A percentile compares a stretch with the other conserved stretches of the same genome.
These are phyloP conservation scores for Tetheella fluctuosa DNA, from an alignment of 2,888 invertebrate genomes.

Conservation along the genomic window DNA sequence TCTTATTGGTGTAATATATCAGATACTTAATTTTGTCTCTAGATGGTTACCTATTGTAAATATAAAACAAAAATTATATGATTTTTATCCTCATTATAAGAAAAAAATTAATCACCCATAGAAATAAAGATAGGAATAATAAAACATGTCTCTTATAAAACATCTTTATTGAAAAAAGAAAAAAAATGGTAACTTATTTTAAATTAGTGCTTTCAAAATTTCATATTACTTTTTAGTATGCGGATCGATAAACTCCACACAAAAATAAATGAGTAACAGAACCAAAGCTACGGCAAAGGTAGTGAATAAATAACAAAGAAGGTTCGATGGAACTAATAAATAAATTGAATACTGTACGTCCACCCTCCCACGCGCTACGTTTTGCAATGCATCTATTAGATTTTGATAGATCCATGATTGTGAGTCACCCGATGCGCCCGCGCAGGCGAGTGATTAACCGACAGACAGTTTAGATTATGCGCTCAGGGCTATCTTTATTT, in stretches of 20 bases:
- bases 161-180: not conserved
- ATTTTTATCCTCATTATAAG: no score
- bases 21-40: not conserved
- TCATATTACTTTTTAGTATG: not conserved
- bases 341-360: slow-evolving; percentile 44
- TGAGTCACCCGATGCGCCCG: slow-evolving; percentile 50
- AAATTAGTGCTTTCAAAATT: no score
- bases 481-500: slow-evolving; percentile 36
- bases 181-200: not conserved
- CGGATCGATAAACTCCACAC: not conserved
- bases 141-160: no score
- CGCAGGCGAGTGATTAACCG: slow-evolving; percentile 23
- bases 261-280: not conserved
- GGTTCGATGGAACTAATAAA: slow-evolving; percentile 53
- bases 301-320: slow-evolving; percentile 44
- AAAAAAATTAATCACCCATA: no score
- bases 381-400: slow-evolving; percentile 73
- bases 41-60: not conserved
- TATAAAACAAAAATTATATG: no score
- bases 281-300: not conserved
- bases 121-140: no score
- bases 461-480: slow-evolving; percentile 39
- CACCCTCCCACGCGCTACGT: slow-evolving; percentile 58
- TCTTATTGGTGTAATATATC: not conserved
- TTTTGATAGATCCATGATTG: slow-evolving; percentile 55